phyloP scores from a whole-genome alignment of 2,797 vertebrate species.

The Amazona finschi region DNA sequence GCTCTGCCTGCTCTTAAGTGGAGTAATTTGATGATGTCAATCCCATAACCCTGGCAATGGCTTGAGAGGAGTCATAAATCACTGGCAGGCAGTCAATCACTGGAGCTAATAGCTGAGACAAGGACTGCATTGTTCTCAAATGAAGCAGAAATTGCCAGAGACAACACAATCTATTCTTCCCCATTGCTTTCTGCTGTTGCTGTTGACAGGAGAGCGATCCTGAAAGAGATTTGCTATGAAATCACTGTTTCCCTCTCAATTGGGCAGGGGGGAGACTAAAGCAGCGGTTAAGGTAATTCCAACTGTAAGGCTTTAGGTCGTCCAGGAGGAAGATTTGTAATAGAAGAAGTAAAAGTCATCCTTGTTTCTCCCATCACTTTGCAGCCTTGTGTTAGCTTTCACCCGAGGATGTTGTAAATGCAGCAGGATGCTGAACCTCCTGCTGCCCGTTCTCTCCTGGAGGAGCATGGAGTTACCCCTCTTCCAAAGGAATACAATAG shows the following conservation, averaged over 20 bases:
- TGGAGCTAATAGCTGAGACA: background rate
- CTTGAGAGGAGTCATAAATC: slow-evolving; percentile 1
- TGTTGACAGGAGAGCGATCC: background rate
- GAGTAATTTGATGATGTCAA: slow-evolving; percentile 20
- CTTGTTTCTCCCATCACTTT: background rate
- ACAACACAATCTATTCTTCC: background rate
- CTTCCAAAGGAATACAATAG: background rate
- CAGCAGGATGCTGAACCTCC: background rate
- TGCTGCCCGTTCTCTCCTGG: background rate
- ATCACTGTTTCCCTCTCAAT: background rate
- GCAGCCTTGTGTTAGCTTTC: background rate
- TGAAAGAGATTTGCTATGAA: background rate
- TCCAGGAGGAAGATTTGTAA: background rate
- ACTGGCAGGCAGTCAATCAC: background rate
- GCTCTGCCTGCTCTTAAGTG: background rate
- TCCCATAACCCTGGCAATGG: background rate
- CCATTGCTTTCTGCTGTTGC: background rate
- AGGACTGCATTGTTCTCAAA: background rate
- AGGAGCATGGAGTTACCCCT: background rate
- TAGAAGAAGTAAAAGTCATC: background rate
- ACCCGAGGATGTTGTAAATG: background rate
- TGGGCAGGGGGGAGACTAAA: background rate
- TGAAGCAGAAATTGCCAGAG: background rate
- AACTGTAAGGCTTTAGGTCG: background rate
- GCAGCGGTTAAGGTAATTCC: background rate